Evolutionary conservation across 1,140 invertebrate species (phyloP), one percentile per base, ranked within the genome.

Genomic region (Dufourea novaeangliae): DNA sequence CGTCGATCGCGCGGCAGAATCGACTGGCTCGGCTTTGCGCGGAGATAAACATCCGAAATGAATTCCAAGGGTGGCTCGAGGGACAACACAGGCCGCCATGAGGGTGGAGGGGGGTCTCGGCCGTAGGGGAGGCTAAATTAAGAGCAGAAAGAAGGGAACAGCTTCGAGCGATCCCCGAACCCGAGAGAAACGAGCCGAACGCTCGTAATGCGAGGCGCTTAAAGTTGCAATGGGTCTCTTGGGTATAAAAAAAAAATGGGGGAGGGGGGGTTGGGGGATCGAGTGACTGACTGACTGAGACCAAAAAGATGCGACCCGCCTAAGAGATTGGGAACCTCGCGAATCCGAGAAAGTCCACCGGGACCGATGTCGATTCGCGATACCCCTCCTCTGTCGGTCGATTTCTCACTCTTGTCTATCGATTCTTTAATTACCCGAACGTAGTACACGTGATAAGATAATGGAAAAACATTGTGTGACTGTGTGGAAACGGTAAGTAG

Each of bases 181-280:
- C 59, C 78, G 85, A 83, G 80, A 87, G 87, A 85, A 86, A 86
- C 84, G 83, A 88, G 79, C 75, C 79, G 87, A 84, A 89, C 79
- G 86, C 78, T 81, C 86, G 88, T 88, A 89, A 89, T 89, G 87
- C 82, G 86, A 88, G 85, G 81, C 87, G 88, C 82, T 89, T 88
- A 88, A 89, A 88, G 83, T 88, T 88, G 87, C 88, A 83, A 89
- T 88, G 86, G 82, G 84, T 88, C 88, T 85, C 88, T 54, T 29
- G 87, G 83, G 88, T 85, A 86, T 86, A 80, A 63, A 84, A 71
- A 72, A 59, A 70, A 74, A 64, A 59, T 75, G 73, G 72, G 77
- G 62, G 44, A 72, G 71, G 70, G 76, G 41, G 61, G 62, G 25
- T 14, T 14, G 27, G 54, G 41, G 79, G 83, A 82, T 86, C 85